phyloP scores from a whole-genome alignment of 2,888 invertebrate species.

The Mythimna ferrago region DNA sequence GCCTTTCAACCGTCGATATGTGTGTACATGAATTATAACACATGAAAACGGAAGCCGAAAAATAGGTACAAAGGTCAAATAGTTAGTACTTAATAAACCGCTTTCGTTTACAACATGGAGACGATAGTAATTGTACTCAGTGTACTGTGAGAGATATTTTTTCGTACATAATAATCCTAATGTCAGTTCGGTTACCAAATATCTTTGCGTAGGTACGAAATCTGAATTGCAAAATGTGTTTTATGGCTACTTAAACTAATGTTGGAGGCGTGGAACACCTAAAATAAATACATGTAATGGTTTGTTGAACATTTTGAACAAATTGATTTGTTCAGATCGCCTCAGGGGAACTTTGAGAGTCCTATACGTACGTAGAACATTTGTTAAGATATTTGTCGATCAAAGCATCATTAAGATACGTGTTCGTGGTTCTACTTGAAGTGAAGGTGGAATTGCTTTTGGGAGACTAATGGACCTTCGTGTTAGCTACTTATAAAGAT shows the following conservation, averaged over 20 bases:
- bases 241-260: conserved; percentile 51
- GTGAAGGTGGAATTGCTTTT: conserved; percentile 31
- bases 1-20: no score
- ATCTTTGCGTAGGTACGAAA: conserved; percentile 42
- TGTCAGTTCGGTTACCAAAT: conserved; percentile 53
- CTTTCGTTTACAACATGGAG: conserved; percentile 13
- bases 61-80: no score
- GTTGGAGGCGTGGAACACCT: conserved; percentile 42
- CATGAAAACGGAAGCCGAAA: no score
- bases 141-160: conserved; percentile 57
- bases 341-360: conserved; percentile 24
- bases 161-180: conserved; percentile 51
- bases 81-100: background rate
- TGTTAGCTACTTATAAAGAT: background rate
- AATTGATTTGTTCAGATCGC: conserved; percentile 35
- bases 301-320: conserved; percentile 25
- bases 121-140: conserved; percentile 26
- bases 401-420: conserved; percentile 18
- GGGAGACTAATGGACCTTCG: conserved; percentile 17
- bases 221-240: conserved; percentile 57
- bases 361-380: conserved; percentile 2
- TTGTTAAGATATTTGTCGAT: conserved; percentile 26
- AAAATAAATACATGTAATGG: conserved; percentile 38
- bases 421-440: conserved; percentile 25
- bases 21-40: no score